These are phyloP conservation scores for Dasysyrphus albostriatus DNA, from an alignment of 2,888 invertebrate genomes.

Conservation along the genomic window DNA sequence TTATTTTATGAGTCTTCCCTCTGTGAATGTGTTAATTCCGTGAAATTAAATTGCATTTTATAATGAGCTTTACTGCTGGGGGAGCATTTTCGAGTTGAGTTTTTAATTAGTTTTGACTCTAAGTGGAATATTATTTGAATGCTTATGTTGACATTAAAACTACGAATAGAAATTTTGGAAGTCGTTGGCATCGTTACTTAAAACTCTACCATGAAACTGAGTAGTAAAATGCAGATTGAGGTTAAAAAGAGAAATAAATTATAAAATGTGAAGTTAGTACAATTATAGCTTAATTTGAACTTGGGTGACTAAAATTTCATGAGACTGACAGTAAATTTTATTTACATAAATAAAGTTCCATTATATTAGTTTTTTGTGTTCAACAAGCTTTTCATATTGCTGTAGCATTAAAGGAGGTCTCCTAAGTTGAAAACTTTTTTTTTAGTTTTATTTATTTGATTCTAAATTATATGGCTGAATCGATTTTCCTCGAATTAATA, in stretches of 20 bases:
- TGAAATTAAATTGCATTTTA: conserved; percentile 68
- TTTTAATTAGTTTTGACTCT: conserved; percentile 55
- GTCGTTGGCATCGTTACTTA: background rate
- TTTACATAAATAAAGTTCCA: too few relatives aligned
- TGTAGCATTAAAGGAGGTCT: too few relatives aligned
- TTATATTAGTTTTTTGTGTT: too few relatives aligned
- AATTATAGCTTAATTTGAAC: too few relatives aligned
- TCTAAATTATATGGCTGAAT: too few relatives aligned
- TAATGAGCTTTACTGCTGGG: conserved; percentile 52
- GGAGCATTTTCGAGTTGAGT: conserved; percentile 24
- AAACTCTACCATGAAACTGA: background rate
- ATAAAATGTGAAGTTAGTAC: background rate
- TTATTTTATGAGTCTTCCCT: conserved; percentile 13
- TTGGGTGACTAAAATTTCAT: too few relatives aligned
- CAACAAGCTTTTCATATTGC: too few relatives aligned
- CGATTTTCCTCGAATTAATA: too few relatives aligned
- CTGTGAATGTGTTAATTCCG: conserved; percentile 47
- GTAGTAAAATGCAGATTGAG: background rate
- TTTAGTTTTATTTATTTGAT: too few relatives aligned
- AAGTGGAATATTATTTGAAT: conserved; percentile 45
- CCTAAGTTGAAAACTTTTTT: too few relatives aligned
- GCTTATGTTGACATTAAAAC: conserved; percentile 22
- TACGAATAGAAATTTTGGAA: background rate
- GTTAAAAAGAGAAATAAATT: background rate
- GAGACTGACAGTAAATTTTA: too few relatives aligned